Evolutionary conservation across 2,797 vertebrate genomes (phyloP).

Genomic region (Spheniscus humboldti): DNA sequence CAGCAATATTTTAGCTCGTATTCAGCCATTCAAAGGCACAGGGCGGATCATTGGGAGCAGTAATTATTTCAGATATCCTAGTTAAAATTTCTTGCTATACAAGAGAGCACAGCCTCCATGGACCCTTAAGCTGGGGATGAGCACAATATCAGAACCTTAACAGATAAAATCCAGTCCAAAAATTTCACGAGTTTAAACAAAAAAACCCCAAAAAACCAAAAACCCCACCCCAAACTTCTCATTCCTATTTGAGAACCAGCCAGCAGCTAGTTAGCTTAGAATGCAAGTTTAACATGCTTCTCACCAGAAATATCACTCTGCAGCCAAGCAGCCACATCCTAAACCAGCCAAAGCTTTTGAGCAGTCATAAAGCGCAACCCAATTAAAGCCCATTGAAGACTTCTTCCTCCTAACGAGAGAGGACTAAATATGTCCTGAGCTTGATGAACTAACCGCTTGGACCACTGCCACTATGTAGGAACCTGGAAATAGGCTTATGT

Average conservation of each 20-base stretch:
- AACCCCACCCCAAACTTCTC: neutral
- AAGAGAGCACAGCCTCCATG: neutral
- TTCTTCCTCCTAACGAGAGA: neutral
- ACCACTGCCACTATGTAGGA: neutral
- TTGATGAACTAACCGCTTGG: neutral
- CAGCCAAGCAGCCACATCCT: neutral
- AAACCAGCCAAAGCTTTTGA: neutral
- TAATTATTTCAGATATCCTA: neutral
- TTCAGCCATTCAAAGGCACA: neutral
- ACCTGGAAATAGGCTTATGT: neutral
- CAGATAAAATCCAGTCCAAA: neutral
- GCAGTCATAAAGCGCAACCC: neutral
- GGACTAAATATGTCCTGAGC: neutral
- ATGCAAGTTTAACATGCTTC: neutral
- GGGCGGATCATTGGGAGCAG: neutral
- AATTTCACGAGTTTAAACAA: neutral
- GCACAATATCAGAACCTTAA: neutral
- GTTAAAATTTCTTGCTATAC: neutral
- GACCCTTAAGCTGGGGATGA: neutral
- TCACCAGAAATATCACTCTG: neutral
- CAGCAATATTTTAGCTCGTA: neutral
- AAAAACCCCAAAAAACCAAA: accelerated
- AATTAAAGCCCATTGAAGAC: neutral
- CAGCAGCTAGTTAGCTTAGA: neutral
- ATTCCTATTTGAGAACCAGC: neutral